Conservation (phyloP, 2,888 invertebrate genomes). For the Tuta absoluta region DNA sequence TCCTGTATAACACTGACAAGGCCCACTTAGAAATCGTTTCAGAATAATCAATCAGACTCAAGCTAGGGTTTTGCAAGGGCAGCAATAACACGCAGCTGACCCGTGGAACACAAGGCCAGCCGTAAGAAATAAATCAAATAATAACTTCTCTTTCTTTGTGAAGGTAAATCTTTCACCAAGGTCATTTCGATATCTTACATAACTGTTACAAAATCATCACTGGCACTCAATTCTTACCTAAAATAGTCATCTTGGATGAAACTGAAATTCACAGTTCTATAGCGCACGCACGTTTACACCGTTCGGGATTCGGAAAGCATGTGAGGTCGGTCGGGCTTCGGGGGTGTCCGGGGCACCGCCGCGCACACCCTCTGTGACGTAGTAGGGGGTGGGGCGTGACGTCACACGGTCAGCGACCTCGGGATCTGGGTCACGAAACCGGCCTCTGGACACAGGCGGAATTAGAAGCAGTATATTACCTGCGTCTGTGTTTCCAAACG, state of each 20-base stretch:
- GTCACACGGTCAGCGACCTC: slow-evolving; percentile 76
- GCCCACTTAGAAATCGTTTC: background rate
- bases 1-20: background rate
- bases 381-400: slow-evolving; percentile 59
- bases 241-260: slow-evolving; percentile 61
- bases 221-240: slow-evolving; percentile 54
- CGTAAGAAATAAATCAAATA: slow-evolving; percentile 21
- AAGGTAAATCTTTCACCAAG: slow-evolving; percentile 38
- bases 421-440: slow-evolving; percentile 71
- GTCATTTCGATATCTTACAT: slow-evolving; percentile 50
- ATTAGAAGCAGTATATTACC: too few species aligned
- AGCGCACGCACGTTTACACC: slow-evolving; percentile 54
- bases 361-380: slow-evolving; percentile 60
- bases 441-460: slow-evolving; percentile 50
- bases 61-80: slow-evolving; percentile 4
- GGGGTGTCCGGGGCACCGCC: background rate
- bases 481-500: too few species aligned
- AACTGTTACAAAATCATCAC: slow-evolving; percentile 38
- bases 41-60: slow-evolving; percentile 3
- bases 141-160: slow-evolving; percentile 23
- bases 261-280: slow-evolving; percentile 38
- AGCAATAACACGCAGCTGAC: slow-evolving; percentile 1
- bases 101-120: slow-evolving; percentile 13
- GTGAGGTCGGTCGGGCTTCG: slow-evolving; percentile 60
- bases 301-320: slow-evolving; percentile 56